Percentiles rank a stretch among this genome's conserved stretches.
Evolutionary conservation across 2,888 invertebrate species (phyloP).

Genomic region (Eupithecia subfuscata): DNA sequence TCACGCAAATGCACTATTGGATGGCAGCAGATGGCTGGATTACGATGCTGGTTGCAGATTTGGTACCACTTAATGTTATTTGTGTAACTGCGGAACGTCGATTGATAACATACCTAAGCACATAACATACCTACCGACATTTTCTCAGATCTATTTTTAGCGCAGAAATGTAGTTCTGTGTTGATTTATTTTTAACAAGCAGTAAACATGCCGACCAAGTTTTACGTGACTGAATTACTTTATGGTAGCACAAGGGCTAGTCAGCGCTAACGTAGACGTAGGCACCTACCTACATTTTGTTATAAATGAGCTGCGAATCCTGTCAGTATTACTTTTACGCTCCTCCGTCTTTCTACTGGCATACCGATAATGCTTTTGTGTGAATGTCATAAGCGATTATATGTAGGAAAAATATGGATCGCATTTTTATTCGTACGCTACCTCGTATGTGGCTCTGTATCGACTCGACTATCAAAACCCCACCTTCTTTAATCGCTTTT

Average conservation of each 20-base stretch:
- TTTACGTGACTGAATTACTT: constrained; percentile 5
- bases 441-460: too few relatives aligned
- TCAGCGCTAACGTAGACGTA: background rate
- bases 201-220: background rate
- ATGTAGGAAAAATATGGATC: background rate
- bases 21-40: background rate
- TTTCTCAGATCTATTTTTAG: constrained; percentile 11
- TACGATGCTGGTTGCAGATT: background rate
- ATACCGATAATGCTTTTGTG: background rate
- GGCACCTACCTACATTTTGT: background rate
- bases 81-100: constrained; percentile 5
- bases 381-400: background rate
- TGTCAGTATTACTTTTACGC: background rate
- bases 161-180: constrained; percentile 3
- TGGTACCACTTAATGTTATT: constrained; percentile 23
- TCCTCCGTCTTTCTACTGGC: background rate
- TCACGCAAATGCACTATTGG: background rate
- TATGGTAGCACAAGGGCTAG: background rate
- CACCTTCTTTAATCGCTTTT: too few relatives aligned
- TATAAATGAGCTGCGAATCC: background rate
- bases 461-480: too few relatives aligned
- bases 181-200: constrained; percentile 7
- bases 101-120: constrained; percentile 7
- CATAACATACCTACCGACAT: background rate
- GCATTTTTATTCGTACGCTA: too few relatives aligned